phyloP scores from a whole-genome alignment of 2,797 vertebrate species.

The Clarias fuscus region DNA sequence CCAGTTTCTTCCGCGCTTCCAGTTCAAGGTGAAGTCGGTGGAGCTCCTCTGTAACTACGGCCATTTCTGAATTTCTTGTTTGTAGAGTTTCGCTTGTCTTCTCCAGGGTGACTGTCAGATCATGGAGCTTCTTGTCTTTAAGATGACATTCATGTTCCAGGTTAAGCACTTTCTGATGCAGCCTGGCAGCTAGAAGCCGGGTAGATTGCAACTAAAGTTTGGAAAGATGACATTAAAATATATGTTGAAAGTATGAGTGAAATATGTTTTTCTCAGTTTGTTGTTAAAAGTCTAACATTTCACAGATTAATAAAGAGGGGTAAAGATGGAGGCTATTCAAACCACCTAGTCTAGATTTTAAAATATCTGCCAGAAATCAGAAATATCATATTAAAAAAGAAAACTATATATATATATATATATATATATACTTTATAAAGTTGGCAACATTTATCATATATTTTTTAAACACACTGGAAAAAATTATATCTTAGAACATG shows the following conservation, averaged over 20 bases:
- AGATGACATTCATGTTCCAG: slow-evolving; percentile 52
- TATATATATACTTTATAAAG: background rate
- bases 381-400: background rate
- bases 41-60: slow-evolving; percentile 47
- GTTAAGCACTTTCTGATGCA: slow-evolving; percentile 54
- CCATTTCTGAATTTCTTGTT: slow-evolving; percentile 44
- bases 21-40: slow-evolving; percentile 40
- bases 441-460: background rate
- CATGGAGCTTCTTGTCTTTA: slow-evolving; percentile 52
- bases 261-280: background rate
- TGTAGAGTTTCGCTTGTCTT: slow-evolving; percentile 50
- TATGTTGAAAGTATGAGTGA: no score
- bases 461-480: background rate
- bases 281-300: background rate
- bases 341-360: background rate
- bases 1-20: slow-evolving; percentile 30
- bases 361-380: background rate
- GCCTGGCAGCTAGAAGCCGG: slow-evolving; percentile 49
- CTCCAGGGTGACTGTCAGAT: slow-evolving; percentile 53
- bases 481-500: no score
- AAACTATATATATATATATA: background rate
- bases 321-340: background rate
- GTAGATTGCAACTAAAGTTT: slow-evolving; percentile 58
- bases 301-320: background rate
- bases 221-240: background rate